A percentile compares a stretch with the other conserved stretches of the same genome.
These are phyloP conservation scores for Watsonalla cultraria DNA, from an alignment of 2,888 invertebrate species.

Conservation along the genomic window DNA sequence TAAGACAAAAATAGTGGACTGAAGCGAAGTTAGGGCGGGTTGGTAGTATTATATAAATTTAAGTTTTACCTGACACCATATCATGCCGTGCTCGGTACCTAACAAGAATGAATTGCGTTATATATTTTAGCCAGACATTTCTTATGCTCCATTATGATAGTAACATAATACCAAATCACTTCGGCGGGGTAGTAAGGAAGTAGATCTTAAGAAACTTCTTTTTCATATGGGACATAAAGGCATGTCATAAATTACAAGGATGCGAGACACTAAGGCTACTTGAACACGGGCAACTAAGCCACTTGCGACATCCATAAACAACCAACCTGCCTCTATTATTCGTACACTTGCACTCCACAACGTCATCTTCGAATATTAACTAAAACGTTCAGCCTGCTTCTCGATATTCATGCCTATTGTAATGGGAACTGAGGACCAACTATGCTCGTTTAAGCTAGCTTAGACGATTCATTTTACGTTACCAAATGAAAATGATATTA, in stretches of 20 bases:
- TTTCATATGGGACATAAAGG: slow-evolving; percentile 3
- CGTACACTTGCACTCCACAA: background rate
- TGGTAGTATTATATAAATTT: no score
- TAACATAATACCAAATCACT: background rate
- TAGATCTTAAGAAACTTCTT: background rate
- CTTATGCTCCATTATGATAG: background rate
- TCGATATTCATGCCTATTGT: no score
- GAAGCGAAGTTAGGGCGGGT: no score
- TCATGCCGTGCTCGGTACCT: background rate
- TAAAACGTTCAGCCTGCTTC: no score
- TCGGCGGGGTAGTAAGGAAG: background rate
- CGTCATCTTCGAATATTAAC: background rate
- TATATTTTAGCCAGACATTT: background rate
- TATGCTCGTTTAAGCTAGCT: no score
- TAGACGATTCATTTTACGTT: no score
- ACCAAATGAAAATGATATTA: no score
- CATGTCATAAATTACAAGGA: background rate
- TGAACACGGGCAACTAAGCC: background rate
- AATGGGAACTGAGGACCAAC: no score
- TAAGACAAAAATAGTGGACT: no score
- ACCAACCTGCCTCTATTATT: background rate
- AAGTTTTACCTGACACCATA: no score
- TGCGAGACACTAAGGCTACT: background rate
- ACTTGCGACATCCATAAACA: background rate
- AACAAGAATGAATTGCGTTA: background rate